Evolutionary conservation across 2,797 vertebrate genomes (phyloP).

Genomic region (Heteromormyrus szaboi): DNA sequence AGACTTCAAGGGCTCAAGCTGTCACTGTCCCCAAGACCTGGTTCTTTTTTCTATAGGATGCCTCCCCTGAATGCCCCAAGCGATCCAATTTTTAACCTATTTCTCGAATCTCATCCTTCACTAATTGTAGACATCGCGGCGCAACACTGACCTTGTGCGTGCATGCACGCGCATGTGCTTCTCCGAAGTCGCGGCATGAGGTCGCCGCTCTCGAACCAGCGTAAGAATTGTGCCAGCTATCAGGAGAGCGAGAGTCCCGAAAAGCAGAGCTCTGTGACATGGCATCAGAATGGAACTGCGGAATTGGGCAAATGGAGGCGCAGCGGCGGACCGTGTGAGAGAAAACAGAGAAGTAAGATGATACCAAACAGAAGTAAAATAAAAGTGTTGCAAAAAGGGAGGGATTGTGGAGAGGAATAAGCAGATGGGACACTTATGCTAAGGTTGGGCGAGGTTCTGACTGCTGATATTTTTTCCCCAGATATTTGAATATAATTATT

Average conservation of each 20-base stretch:
- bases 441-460: background rate
- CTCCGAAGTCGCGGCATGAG: background rate
- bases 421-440: background rate
- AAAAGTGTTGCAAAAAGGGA: background rate
- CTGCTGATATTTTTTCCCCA: background rate
- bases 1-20: constrained; percentile 65
- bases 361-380: background rate
- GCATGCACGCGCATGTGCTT: background rate
- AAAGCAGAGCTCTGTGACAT: background rate
- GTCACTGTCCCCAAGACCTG: constrained; percentile 46
- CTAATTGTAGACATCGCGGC: constrained; percentile 41
- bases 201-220: background rate
- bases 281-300: background rate
- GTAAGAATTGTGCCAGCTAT: background rate
- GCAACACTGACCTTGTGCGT: background rate
- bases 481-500: background rate
- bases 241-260: background rate
- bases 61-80: constrained; percentile 48
- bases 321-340: background rate
- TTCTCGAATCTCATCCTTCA: constrained; percentile 26
- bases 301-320: background rate
- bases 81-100: constrained; percentile 52
- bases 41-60: constrained; percentile 33
- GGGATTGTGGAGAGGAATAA: background rate
- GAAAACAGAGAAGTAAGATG: background rate